Base-by-base conservation (phyloP, 2,888 invertebrate species). In the Erebia ligea region DNA sequence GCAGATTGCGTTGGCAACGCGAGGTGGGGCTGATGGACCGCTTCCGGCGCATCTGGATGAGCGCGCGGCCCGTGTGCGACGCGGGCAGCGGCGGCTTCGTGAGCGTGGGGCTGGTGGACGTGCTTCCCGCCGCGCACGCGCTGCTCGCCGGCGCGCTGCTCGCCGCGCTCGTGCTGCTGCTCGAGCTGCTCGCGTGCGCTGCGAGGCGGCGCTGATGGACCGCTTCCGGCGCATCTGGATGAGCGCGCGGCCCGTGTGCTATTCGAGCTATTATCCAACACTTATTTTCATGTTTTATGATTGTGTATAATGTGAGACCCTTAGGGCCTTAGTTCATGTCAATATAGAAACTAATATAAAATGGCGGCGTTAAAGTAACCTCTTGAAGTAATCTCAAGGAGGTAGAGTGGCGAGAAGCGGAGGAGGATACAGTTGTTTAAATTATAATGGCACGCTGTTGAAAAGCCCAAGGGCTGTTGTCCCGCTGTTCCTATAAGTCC, bases 1-100 rank as follows among this genome's bases (percentile, higher is more conserved):
- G 3, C 76, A 95, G 95, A 77, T 76, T 95, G 70, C 93, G 94
- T 0, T 95, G 95, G 94, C 95, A 94, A 80, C 94, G 95, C 56
- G 95, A 95, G 82, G 89, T 88, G 69, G 95, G 95, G 0, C 82
- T 95, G 68, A 88, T 94, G 84, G 86, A 86, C 50, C 93, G 92
- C 19, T 87, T 87, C 76, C 90, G 91, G 13, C 89, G 89, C 69
- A 86, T 87, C 71, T 95, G 95, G 95, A 85, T 95, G 82, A 92
- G 93, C 19, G 87, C 87, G 77, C 92, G 91, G 73, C 94, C 95
- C 17, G 90, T 88, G 75, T 95, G 95, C 83, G 94, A 89, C 76
- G 84, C 86, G 34, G 88, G 84, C 59, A 81, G 88, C 54, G 82
- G 89, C 42, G 94, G 94, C 54, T 95, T 94, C 83, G 89, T 93